Conservation (phyloP, 2,888 invertebrate genomes). For the Artemia sp. region DNA sequence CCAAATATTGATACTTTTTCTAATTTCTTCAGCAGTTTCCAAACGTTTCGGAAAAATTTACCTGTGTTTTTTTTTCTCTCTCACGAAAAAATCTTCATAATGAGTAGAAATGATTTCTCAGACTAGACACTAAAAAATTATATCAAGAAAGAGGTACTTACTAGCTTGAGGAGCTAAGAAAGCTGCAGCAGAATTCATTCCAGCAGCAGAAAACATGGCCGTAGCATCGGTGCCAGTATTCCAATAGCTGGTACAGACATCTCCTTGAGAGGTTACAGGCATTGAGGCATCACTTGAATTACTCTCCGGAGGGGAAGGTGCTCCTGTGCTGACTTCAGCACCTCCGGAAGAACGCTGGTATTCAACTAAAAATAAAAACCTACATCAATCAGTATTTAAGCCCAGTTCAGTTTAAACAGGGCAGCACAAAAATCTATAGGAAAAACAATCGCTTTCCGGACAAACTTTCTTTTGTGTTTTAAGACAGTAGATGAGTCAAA, state of each 20-base stretch:
- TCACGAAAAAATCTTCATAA: no score
- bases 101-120: no score
- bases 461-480: no score
- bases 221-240: neutral
- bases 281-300: conserved; percentile 12
- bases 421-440: no score
- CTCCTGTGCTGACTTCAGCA: conserved; percentile 1
- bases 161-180: conserved; percentile 9
- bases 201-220: conserved; percentile 13
- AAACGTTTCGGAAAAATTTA: no score
- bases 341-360: neutral
- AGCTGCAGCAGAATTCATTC: conserved; percentile 13
- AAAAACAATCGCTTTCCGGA: no score
- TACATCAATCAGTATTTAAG: neutral
- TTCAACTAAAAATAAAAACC: conserved; percentile 9
- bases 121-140: no score
- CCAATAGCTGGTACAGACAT: neutral
- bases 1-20: no score
- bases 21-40: no score
- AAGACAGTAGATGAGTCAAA: no score
- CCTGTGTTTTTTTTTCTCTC: no score
- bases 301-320: conserved; percentile 6
- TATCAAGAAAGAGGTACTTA: neutral
- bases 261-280: conserved; percentile 1
- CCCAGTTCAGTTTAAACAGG: no score